Conservation (phyloP, 2,113 vertebrate genomes). For the Otocyon megalotis region DNA sequence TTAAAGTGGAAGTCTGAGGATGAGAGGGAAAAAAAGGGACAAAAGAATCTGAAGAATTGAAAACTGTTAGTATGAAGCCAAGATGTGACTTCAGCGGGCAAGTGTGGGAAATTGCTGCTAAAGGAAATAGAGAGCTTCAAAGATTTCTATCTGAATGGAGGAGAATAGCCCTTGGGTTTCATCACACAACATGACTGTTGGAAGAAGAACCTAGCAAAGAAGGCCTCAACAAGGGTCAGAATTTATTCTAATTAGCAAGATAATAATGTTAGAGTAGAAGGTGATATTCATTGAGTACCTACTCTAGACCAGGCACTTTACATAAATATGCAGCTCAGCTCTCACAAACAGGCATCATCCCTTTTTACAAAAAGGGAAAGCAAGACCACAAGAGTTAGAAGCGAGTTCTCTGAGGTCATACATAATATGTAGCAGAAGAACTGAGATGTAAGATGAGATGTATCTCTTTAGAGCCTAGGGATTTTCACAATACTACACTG, state of each 20-base stretch:
- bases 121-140: conserved; percentile 43
- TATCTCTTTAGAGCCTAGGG: background rate
- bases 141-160: background rate
- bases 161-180: background rate
- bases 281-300: background rate
- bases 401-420: background rate
- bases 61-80: conserved; percentile 63
- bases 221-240: background rate
- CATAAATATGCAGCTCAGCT: background rate
- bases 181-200: rapidly evolving
- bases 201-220: background rate
- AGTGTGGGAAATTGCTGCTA: conserved; percentile 74
- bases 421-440: background rate
- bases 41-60: conserved; percentile 76
- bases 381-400: background rate
- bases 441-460: background rate
- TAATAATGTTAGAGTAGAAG: rapidly evolving
- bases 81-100: conserved; percentile 61
- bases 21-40: background rate
- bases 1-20: conserved; percentile 53
- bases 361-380: background rate
- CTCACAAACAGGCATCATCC: background rate
- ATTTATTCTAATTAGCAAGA: background rate
- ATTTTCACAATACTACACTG: background rate
- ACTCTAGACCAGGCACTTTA: background rate